Percentiles rank a stretch among this genome's conserved stretches.
Evolutionary conservation across 2,113 vertebrate species (phyloP).

Genomic region (Myiozetetes cayanensis): DNA sequence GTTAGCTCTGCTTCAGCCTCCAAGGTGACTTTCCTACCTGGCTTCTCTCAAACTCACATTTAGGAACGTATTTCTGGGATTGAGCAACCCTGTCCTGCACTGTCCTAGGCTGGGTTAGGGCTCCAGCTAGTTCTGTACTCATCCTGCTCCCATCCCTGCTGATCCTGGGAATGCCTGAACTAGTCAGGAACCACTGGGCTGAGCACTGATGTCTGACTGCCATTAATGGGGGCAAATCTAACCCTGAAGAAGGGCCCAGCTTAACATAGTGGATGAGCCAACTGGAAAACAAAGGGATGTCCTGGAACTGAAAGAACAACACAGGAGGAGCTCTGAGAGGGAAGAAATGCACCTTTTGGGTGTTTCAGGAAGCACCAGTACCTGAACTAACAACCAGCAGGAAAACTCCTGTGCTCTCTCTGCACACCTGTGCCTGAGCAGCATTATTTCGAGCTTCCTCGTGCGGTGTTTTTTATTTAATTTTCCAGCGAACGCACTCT

Average conservation of each 20-base stretch:
- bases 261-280: fast-evolving
- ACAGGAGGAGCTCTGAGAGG: neutral
- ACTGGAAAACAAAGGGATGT: neutral
- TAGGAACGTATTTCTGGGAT: neutral
- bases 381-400: neutral
- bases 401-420: neutral
- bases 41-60: neutral
- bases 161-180: neutral
- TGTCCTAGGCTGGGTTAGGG: neutral
- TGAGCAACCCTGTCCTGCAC: neutral
- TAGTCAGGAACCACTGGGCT: neutral
- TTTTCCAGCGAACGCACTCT: constrained; percentile 75
- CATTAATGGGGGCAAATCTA: neutral
- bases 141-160: neutral
- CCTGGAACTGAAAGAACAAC: neutral
- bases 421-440: constrained; percentile 51
- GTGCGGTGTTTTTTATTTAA: constrained; percentile 80
- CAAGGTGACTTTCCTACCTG: neutral
- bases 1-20: neutral
- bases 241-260: neutral
- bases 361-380: neutral
- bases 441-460: constrained; percentile 19
- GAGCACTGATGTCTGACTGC: neutral
- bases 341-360: neutral
- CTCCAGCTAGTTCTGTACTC: neutral